A percentile compares a stretch with the other conserved stretches of the same genome.
These are phyloP conservation scores for Eurypyga helias DNA, from an alignment of 2,113 vertebrate species.

Conservation along the genomic window DNA sequence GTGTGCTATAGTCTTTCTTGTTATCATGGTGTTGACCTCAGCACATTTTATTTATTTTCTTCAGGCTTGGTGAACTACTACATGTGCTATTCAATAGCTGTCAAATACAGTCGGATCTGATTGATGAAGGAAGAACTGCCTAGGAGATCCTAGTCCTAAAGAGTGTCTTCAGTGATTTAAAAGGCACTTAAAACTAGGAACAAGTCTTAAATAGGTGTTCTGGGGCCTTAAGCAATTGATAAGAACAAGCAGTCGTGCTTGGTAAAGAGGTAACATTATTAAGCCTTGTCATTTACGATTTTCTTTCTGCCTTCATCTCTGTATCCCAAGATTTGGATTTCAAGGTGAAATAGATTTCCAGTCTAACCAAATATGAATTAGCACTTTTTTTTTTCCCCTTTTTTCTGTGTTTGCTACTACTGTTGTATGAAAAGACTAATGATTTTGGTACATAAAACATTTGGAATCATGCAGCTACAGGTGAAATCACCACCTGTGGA, in stretches of 20 bases:
- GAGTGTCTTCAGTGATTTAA: background rate
- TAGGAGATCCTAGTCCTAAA: background rate
- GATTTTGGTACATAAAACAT: background rate
- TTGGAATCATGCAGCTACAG: background rate
- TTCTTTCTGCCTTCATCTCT: background rate
- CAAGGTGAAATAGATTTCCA: background rate
- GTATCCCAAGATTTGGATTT: background rate
- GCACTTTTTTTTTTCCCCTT: background rate
- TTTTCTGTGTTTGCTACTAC: background rate
- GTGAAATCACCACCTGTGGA: background rate
- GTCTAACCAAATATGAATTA: background rate
- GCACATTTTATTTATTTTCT: constrained; percentile 1
- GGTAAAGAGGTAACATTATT: background rate
- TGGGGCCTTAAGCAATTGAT: background rate
- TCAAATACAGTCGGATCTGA: constrained; percentile 1
- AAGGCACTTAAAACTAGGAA: background rate
- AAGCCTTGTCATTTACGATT: background rate
- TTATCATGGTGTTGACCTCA: background rate
- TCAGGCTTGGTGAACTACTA: background rate
- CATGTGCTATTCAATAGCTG: background rate
- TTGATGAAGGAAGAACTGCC: background rate
- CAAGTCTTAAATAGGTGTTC: background rate
- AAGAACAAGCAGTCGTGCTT: background rate
- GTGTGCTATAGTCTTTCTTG: background rate
- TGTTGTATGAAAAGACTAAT: background rate